Conservation (phyloP, 2,888 invertebrate genomes). For the Caenorhabditis sp. region DNA sequence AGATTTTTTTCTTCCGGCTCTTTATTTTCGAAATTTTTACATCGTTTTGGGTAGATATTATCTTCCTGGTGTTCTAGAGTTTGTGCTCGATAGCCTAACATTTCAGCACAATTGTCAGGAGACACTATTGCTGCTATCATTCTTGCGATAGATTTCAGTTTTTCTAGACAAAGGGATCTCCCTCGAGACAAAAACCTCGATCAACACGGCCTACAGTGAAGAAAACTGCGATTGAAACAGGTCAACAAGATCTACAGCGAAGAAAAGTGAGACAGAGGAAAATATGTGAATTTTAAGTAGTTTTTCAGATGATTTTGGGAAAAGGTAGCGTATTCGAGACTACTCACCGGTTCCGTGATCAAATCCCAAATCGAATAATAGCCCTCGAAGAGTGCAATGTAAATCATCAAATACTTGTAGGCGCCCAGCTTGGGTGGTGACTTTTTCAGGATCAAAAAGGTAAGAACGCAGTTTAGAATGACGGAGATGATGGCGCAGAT, state of each 20-base stretch:
- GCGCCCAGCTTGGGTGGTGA: slow-evolving; percentile 45
- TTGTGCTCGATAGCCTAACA: not conserved
- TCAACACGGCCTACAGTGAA: not conserved
- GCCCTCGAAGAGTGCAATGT: slow-evolving; percentile 43
- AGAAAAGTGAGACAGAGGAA: not conserved
- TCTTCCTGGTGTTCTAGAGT: not conserved
- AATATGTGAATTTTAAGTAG: no score
- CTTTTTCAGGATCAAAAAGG: slow-evolving; percentile 34
- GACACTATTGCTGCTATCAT: not conserved
- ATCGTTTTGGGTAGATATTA: not conserved
- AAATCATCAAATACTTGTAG: slow-evolving; percentile 57
- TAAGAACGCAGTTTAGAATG: slow-evolving; percentile 28
- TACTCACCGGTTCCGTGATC: slow-evolving; percentile 44
- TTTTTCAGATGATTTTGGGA: no score
- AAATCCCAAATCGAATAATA: slow-evolving; percentile 47
- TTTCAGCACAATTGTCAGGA: not conserved
- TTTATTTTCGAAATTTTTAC: no score
- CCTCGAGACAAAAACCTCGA: not conserved
- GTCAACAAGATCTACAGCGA: not conserved
- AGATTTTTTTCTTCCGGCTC: no score
- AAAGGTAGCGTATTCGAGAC: no score
- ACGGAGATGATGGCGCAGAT: slow-evolving; percentile 22
- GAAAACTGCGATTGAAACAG: not conserved
- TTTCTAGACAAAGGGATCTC: not conserved
- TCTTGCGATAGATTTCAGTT: not conserved